Conservation (phyloP, 2,797 vertebrate genomes). For the Sebastes kiyomatsui region DNA sequence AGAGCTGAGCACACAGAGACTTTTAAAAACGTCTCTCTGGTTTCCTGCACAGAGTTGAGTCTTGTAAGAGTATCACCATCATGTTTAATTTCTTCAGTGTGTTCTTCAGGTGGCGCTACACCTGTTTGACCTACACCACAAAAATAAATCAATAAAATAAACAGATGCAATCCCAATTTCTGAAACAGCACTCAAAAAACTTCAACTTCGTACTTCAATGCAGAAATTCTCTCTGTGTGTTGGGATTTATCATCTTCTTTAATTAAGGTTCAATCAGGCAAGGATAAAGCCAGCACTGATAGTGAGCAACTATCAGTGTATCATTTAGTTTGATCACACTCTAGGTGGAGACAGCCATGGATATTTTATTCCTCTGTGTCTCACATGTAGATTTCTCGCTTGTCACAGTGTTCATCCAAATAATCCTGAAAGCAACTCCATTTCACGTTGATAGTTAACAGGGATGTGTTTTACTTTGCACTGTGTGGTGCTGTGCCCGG, state of each 20-base stretch:
- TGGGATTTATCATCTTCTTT: not conserved
- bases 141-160: constrained; percentile 17
- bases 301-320: not conserved
- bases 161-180: constrained; percentile 1
- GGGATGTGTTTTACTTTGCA: constrained; percentile 52
- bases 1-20: too few relatives aligned
- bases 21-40: too few relatives aligned
- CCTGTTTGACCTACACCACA: constrained; percentile 3
- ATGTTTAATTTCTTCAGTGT: not conserved
- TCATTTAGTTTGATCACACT: constrained; percentile 36
- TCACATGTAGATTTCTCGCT: constrained; percentile 17
- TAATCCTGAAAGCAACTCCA: constrained; percentile 32
- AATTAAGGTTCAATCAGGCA: not conserved
- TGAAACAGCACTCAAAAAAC: not conserved
- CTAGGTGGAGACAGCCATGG: constrained; percentile 36
- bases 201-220: not conserved
- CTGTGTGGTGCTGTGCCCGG: constrained; percentile 50
- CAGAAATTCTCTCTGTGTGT: not conserved
- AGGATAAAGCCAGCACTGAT: constrained; percentile 6
- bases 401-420: constrained; percentile 24
- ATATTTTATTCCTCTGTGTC: constrained; percentile 32
- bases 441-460: constrained; percentile 36
- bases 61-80: not conserved
- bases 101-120: constrained; percentile 2
- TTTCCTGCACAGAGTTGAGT: too few relatives aligned